Evolutionary conservation across 2,113 vertebrate species (phyloP), one percentile per base, ranked within the genome.

Genomic region (Camelus dromedarius): DNA sequence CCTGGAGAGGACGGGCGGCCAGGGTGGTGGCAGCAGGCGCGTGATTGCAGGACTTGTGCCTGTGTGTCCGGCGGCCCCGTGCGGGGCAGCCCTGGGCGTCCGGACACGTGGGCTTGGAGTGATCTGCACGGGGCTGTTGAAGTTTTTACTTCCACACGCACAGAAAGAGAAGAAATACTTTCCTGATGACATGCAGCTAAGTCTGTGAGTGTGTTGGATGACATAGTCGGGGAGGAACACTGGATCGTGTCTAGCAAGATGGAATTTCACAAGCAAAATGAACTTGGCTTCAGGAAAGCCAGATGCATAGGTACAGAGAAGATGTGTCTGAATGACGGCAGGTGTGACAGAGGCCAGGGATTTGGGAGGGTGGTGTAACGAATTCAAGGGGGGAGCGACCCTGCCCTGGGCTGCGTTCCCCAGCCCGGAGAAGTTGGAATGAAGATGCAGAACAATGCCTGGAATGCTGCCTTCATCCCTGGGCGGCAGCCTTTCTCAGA

Each of bases 351-450:
- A 62, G 72, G 13, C 20, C 0, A 0, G n/a, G 14, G 42, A 18
- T 2, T 28, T 6, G 2, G 30, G 13, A 70, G 46, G 77, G 3
- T 1, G 32, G 6, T 0, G 56, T 22, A 5, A 7, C 1, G 0
- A 18, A 9, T 26, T 15, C 42, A 1, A 2, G 42, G 60, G 67
- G 26, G 0, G 16, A 12, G n/a, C n/a, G 6, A 4, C 1, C 32
- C 18, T 3, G 70, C 42, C 4, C 38, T 7, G 0, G 62, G 32
- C 5, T 1, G 0, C 13, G 0, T 4, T n/a, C 72, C 30, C 20
- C 0, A 1, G 15, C 13, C 64, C 0, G 19, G 1, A 20, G 46
- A 0, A 0, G 0, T 22, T 7, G 56, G 30, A 11, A 3, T 0
- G 2, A 46, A 22, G 48, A 16, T 6, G 4, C 54, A 28, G 72